Evolutionary conservation across 2,113 vertebrate genomes (phyloP).

Genomic region (Leucopsar rothschildi): DNA sequence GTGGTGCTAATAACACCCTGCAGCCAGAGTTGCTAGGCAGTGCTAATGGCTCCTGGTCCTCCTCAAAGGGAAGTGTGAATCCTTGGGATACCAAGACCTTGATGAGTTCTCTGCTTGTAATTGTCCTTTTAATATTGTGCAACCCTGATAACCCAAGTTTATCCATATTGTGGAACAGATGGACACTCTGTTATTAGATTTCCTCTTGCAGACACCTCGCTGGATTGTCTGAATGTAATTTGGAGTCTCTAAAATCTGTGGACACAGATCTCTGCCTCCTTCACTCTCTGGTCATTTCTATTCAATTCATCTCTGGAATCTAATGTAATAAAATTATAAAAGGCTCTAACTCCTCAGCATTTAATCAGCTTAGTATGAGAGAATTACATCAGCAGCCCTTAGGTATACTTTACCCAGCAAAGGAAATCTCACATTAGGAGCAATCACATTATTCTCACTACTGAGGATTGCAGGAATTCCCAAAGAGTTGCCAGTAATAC

Average conservation of each 20-base stretch:
- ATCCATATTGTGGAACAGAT: not conserved
- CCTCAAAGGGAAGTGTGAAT: not conserved
- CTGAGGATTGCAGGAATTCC: slow-evolving; percentile 45
- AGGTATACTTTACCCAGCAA: slow-evolving; percentile 56
- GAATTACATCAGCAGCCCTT: slow-evolving; percentile 68
- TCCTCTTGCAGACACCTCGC: slow-evolving; percentile 23
- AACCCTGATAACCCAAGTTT: not conserved
- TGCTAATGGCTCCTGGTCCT: not conserved
- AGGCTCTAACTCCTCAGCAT: slow-evolving; percentile 55
- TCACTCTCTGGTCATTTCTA: slow-evolving; percentile 47
- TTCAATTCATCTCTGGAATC: slow-evolving; percentile 68
- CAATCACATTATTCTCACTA: slow-evolving; percentile 65
- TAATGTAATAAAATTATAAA: slow-evolving; percentile 71
- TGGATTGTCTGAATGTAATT: slow-evolving; percentile 26
- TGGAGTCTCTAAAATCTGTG: not conserved
- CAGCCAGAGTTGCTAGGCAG: not conserved
- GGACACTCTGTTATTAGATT: slow-evolving; percentile 33
- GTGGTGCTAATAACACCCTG: not conserved
- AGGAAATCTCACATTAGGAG: slow-evolving; percentile 59
- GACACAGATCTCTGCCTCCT: slow-evolving; percentile 29
- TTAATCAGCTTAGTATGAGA: slow-evolving; percentile 72
- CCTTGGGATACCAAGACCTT: not conserved
- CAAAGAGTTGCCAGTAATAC: not conserved
- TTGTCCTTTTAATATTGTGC: slow-evolving; percentile 10
- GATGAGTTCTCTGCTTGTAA: not conserved